Percentiles rank a stretch among this genome's conserved stretches.
Evolutionary conservation across 2,888 invertebrate species (phyloP).

Genomic region (Steinernema carpocapsae): DNA sequence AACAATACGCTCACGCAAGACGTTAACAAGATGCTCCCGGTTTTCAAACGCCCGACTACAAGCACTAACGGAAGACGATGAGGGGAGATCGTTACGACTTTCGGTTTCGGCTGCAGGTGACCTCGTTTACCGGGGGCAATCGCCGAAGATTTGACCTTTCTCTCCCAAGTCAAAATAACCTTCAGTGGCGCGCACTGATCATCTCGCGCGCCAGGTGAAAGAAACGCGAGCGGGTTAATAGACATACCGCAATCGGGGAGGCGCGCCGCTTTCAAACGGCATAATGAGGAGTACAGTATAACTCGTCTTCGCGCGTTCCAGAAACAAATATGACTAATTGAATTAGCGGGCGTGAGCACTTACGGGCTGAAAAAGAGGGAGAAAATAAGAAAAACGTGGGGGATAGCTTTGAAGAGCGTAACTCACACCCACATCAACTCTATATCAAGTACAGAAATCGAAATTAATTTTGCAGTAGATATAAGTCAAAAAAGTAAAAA

Average conservation of each 20-base stretch:
- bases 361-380: too few relatives aligned
- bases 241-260: slow-evolving; percentile 32
- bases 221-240: slow-evolving; percentile 33
- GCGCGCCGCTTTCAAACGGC: neutral
- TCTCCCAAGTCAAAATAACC: slow-evolving; percentile 32
- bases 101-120: slow-evolving; percentile 24
- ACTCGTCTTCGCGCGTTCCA: neutral
- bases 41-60: slow-evolving; percentile 33
- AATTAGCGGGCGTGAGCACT: neutral
- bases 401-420: too few relatives aligned
- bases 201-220: slow-evolving; percentile 27
- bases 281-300: slow-evolving; percentile 21
- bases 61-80: slow-evolving; percentile 24
- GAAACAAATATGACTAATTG: slow-evolving; percentile 6
- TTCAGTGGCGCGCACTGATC: slow-evolving; percentile 33
- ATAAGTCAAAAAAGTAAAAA: too few relatives aligned
- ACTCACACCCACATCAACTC: too few relatives aligned
- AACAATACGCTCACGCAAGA: slow-evolving; percentile 17
- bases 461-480: too few relatives aligned
- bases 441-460: too few relatives aligned
- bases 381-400: too few relatives aligned
- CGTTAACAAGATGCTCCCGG: neutral
- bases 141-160: slow-evolving; percentile 35
- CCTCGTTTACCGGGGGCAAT: slow-evolving; percentile 34
- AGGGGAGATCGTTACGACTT: slow-evolving; percentile 32